phyloP scores from a whole-genome alignment of 2,113 vertebrate species.

The Nothocercus nigrocapillus region DNA sequence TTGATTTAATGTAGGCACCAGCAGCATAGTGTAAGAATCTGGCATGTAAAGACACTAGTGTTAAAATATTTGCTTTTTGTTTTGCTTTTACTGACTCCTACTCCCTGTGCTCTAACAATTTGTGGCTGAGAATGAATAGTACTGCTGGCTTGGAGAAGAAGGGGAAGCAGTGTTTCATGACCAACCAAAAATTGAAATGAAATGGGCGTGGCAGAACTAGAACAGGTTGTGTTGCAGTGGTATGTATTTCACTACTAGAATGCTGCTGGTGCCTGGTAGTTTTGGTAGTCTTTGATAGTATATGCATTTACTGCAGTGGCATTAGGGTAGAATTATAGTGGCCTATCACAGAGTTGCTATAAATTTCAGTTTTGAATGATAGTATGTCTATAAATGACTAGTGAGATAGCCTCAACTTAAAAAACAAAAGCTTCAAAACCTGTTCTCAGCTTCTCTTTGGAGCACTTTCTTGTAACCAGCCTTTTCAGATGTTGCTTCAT shows the following conservation, averaged over 20 bases:
- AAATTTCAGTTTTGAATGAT: background rate
- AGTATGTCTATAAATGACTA: background rate
- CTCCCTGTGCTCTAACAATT: background rate
- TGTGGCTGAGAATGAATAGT: background rate
- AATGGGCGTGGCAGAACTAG: background rate
- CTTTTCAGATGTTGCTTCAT: background rate
- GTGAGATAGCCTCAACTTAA: background rate
- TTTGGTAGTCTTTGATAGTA: background rate
- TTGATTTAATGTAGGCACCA: background rate
- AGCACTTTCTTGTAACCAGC: background rate
- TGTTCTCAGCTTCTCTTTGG: background rate
- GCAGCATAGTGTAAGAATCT: background rate
- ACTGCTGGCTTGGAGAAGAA: background rate
- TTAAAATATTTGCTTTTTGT: background rate
- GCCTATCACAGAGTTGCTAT: background rate
- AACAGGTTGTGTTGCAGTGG: background rate
- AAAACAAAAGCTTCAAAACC: background rate
- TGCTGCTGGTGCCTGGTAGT: background rate
- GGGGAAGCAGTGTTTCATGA: background rate
- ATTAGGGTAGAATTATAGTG: background rate
- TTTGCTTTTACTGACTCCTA: no score
- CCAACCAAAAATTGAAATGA: background rate
- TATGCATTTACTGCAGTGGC: background rate
- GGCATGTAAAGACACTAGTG: background rate
- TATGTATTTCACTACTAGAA: background rate